Percentiles rank a stretch among this genome's conserved stretches.
Conservation (phyloP, 2,113 vertebrate species). For the Puntigrus tetrazona region DNA sequence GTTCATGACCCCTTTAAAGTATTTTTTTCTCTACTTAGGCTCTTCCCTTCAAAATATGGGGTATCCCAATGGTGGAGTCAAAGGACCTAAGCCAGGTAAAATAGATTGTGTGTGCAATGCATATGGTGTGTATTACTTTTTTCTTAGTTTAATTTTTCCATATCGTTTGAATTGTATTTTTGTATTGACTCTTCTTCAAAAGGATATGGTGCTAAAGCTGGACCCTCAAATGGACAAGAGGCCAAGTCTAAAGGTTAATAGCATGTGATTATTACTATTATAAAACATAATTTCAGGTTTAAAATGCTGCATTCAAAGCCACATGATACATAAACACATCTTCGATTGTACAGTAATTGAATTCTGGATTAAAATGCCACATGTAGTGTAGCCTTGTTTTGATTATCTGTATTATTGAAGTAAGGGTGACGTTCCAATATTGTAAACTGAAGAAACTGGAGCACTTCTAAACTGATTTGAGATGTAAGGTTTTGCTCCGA, state of each 20-base stretch:
- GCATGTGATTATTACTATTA: background rate
- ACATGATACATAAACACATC: background rate
- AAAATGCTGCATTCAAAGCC: background rate
- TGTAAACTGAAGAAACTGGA: background rate
- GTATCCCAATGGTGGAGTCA: constrained; percentile 33
- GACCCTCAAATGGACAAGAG: background rate
- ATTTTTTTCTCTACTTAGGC: background rate
- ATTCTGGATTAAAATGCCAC: background rate
- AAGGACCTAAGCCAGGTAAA: constrained; percentile 47
- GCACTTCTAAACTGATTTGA: background rate
- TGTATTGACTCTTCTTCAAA: background rate
- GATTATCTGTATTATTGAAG: background rate
- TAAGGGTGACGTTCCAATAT: background rate
- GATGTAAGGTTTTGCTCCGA: constrained; percentile 11
- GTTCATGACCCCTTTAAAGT: background rate
- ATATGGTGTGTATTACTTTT: background rate
- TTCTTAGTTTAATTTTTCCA: background rate
- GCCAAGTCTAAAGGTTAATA: background rate
- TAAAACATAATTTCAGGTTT: background rate
- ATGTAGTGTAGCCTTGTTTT: background rate
- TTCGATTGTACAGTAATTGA: background rate
- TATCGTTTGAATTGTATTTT: background rate
- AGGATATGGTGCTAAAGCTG: constrained; percentile 12
- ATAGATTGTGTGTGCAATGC: background rate
- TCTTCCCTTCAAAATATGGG: constrained; percentile 25